Evolutionary conservation across 2,113 vertebrate genomes (phyloP), one percentile per base, ranked within the genome.

Genomic region (Gymnorhina tibicen): DNA sequence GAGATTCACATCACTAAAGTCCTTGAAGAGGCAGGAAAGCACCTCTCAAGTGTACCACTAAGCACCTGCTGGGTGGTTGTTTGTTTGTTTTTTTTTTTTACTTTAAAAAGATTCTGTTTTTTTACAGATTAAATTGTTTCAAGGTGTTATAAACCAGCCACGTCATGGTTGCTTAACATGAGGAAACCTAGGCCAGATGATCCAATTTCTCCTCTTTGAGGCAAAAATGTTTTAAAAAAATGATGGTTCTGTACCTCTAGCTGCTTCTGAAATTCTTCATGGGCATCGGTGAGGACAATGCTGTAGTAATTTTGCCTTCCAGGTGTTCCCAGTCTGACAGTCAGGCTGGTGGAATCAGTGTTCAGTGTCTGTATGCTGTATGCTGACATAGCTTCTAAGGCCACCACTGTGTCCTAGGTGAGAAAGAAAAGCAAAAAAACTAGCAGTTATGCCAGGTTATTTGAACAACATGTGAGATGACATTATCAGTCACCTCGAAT

Each of bases 331-430:
- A 99, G 96, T 35, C 64, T 63, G 44, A 97, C 97, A 17, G 68
- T 89, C 35, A 98, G 5, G 35, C 82, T 55, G 6, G 82, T 28
- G 24, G 95, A 35, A 17, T 20, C 28, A n/a, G 33, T 27, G 37
- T 63, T 64, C 39, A 90, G 0, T 30, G 62, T 95, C 18, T 86
- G 82, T 41, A 98, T 70, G 56, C 97, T 98, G 73, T 98, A 98
- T 24, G 98, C 97, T 16, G 98, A 96, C 21, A 99, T 91, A 32
- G 98, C 98, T 93, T 99, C 98, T 95, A 99, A 64, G 22, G 98
- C 98, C 64, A 98, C 68, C 11, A 98, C 93, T 22, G 98, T 99
- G 88, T 99, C 98, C 98, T 99, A 42, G 33, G 42, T 17, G 58
- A 85, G 68, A 89, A 68, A 85, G 46, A 79, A 83, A 83, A n/a